Conservation (phyloP, 2,797 vertebrate species). For the Chiroxiphia lanceolata region DNA sequence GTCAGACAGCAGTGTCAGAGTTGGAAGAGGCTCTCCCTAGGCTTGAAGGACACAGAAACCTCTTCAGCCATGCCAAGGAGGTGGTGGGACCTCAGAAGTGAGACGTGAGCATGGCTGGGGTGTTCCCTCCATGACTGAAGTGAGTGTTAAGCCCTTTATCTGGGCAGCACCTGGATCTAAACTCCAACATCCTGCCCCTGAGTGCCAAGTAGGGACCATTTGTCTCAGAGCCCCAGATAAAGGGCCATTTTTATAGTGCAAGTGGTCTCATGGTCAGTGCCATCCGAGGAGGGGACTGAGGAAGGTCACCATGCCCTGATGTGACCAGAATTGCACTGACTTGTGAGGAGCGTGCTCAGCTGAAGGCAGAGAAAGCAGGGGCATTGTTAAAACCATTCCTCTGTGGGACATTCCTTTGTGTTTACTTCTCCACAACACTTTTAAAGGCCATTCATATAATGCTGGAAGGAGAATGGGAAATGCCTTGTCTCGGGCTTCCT, state of each 20-base stretch:
- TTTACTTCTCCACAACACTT: background rate
- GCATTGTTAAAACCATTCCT: background rate
- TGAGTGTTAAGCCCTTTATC: rapidly evolving
- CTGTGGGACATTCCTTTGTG: background rate
- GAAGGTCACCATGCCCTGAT: background rate
- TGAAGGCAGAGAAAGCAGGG: background rate
- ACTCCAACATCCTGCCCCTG: background rate
- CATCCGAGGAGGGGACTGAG: background rate
- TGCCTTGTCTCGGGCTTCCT: conserved; percentile 30
- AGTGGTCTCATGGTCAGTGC: background rate
- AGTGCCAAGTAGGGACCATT: background rate
- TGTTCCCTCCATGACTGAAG: background rate
- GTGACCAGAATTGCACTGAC: background rate
- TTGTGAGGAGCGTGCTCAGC: rapidly evolving
- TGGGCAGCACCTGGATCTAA: background rate
- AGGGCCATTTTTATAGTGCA: background rate
- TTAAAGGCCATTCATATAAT: background rate
- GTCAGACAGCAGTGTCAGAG: background rate
- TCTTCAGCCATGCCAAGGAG: background rate
- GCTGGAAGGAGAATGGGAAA: conserved; percentile 38
- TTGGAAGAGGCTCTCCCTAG: background rate
- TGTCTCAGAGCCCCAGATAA: background rate
- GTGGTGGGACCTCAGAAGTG: background rate
- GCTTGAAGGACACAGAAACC: background rate
- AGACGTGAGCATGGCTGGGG: background rate